Conservation (phyloP, 2,113 vertebrate species). For the Tympanuchus pallidicinctus region DNA sequence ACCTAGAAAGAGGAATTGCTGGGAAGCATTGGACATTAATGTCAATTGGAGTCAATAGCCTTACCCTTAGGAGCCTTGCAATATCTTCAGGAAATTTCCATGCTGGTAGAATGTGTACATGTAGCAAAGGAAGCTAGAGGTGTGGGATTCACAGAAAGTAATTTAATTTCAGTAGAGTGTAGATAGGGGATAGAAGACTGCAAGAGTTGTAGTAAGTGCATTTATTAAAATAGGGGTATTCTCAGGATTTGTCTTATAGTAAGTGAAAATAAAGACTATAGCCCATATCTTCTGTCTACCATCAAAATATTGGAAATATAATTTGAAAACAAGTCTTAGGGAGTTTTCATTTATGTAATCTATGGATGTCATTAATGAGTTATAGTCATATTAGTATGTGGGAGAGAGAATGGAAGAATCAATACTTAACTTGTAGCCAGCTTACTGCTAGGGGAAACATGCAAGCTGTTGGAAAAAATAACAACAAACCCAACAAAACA, state of each 20-base stretch:
- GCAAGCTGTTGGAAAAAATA: background rate
- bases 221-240: background rate
- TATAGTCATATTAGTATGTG: background rate
- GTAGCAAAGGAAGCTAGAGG: background rate
- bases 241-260: background rate
- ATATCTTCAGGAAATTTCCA: background rate
- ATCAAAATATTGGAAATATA: background rate
- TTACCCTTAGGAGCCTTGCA: background rate
- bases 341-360: background rate
- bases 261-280: background rate
- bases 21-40: background rate
- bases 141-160: background rate
- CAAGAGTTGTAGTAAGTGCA: background rate
- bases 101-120: background rate
- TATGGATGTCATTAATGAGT: background rate
- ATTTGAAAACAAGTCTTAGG: background rate
- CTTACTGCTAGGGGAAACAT: background rate
- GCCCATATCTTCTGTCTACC: background rate
- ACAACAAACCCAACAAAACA: too few relatives aligned
- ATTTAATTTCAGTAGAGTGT: background rate
- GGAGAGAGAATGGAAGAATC: background rate
- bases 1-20: background rate
- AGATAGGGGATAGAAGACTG: background rate
- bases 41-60: background rate
- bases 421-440: background rate